Evolutionary conservation across 2,888 invertebrate species (phyloP).

Genomic region (Apocheima hispidaria): DNA sequence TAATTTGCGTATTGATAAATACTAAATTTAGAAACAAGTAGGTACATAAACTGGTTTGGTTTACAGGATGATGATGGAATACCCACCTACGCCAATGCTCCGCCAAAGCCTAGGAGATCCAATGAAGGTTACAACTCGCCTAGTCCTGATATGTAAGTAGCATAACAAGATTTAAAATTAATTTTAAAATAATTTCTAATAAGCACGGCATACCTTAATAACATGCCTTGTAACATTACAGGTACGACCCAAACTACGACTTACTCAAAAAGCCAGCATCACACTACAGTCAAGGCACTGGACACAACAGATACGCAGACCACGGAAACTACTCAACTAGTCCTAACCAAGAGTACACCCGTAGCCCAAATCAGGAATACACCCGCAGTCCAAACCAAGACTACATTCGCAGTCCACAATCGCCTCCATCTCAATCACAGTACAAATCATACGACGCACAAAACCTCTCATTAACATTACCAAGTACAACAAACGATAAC

Average conservation of each 20-base stretch:
- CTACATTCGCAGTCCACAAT: conserved; percentile 82
- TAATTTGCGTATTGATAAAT: background rate
- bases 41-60: background rate
- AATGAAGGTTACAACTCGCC: conserved; percentile 92
- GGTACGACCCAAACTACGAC: conserved; percentile 85
- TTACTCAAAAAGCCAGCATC: conserved; percentile 83
- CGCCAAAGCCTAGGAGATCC: conserved; percentile 93
- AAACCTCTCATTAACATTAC: conserved; percentile 76
- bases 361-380: conserved; percentile 62
- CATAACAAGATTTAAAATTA: background rate
- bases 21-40: background rate
- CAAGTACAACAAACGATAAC: conserved; percentile 60
- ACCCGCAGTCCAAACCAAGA: conserved; percentile 71
- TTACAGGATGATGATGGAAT: conserved; percentile 74
- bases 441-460: conserved; percentile 80
- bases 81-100: conserved; percentile 94
- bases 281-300: conserved; percentile 80
- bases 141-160: conserved; percentile 88
- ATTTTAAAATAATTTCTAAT: background rate
- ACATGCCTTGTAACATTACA: conserved; percentile 51
- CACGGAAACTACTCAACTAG: conserved; percentile 72
- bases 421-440: conserved; percentile 72
- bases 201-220: conserved; percentile 18
- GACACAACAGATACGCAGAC: conserved; percentile 74
- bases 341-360: conserved; percentile 82